Percentiles rank a stretch among this genome's conserved stretches.
Conservation (phyloP, 2,888 invertebrate species). For the Nomada fabriciana region DNA sequence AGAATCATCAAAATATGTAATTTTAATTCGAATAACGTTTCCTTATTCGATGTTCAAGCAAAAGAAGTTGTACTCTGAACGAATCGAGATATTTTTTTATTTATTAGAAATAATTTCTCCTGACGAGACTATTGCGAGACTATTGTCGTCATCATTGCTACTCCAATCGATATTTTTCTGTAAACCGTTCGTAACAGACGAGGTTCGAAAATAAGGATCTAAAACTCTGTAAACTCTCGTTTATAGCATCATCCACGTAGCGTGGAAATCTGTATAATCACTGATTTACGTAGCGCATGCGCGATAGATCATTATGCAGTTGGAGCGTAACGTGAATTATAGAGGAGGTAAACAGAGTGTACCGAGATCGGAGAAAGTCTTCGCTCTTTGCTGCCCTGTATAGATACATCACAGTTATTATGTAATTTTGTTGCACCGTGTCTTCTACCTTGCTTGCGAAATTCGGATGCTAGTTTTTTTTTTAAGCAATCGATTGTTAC, state of each 20-base stretch:
- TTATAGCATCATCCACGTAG: slow-evolving; percentile 2
- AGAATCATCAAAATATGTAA: too few species aligned
- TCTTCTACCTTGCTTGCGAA: background rate
- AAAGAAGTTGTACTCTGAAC: too few species aligned
- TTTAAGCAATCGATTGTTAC: background rate
- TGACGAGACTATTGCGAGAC: too few species aligned
- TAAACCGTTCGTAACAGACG: background rate
- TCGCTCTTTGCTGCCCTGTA: slow-evolving; percentile 9
- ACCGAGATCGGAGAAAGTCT: slow-evolving; percentile 47
- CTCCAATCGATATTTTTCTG: background rate
- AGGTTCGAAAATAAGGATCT: background rate
- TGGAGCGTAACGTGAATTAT: slow-evolving; percentile 46
- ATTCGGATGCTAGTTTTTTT: background rate
- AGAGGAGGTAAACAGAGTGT: slow-evolving; percentile 47
- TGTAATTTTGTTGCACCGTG: slow-evolving; percentile 5
- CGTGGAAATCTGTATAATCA: slow-evolving; percentile 26
- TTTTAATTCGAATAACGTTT: too few species aligned
- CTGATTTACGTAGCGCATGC: slow-evolving; percentile 26
- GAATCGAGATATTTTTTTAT: too few species aligned
- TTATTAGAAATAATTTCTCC: too few species aligned
- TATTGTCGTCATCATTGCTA: too few species aligned
- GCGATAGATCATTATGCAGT: slow-evolving; percentile 44
- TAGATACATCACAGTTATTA: slow-evolving; percentile 36
- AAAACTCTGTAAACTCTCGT: slow-evolving; percentile 9
- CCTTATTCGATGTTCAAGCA: too few species aligned